A percentile compares a stretch with the other conserved stretches of the same genome.
phyloP scores from a whole-genome alignment of 1,140 invertebrate species.

The Leptinotarsa lineolata region DNA sequence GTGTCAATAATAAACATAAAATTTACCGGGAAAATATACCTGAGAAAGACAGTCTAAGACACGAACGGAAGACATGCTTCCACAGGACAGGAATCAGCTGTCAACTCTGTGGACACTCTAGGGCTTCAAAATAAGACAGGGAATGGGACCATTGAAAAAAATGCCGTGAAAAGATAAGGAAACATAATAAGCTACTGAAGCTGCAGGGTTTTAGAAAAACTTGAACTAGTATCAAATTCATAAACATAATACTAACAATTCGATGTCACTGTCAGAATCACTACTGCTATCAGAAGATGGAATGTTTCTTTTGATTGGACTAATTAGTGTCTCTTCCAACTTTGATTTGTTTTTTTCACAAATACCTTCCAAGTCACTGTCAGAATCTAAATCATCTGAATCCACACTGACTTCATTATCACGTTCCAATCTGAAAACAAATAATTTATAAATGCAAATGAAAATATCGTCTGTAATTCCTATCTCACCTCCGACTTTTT shows the following conservation, averaged over 20 bases:
- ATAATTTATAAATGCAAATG: neutral
- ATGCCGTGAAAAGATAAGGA: too few relatives aligned
- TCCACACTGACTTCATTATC: conserved; percentile 13
- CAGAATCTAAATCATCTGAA: conserved; percentile 16
- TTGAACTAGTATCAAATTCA: too few relatives aligned
- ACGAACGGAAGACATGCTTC: too few relatives aligned
- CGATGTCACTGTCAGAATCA: conserved; percentile 21
- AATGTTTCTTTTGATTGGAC: conserved; percentile 25
- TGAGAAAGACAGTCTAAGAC: too few relatives aligned
- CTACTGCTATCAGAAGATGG: conserved; percentile 19
- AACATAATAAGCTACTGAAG: too few relatives aligned
- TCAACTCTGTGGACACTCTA: too few relatives aligned
- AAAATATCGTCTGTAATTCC: neutral
- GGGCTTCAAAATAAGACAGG: too few relatives aligned
- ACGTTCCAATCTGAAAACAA: conserved; percentile 10
- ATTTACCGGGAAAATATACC: too few relatives aligned
- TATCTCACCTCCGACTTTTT: neutral
- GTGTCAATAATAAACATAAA: too few relatives aligned
- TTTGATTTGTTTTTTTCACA: neutral
- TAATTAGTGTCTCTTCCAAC: conserved; percentile 19
- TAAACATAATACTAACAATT: conserved; percentile 14
- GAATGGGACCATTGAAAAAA: too few relatives aligned
- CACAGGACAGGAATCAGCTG: too few relatives aligned
- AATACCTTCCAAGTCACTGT: conserved; percentile 2
- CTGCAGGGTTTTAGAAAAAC: too few relatives aligned